phyloP scores from a whole-genome alignment of 2,888 invertebrate species.

The Cantharis lateralis region DNA sequence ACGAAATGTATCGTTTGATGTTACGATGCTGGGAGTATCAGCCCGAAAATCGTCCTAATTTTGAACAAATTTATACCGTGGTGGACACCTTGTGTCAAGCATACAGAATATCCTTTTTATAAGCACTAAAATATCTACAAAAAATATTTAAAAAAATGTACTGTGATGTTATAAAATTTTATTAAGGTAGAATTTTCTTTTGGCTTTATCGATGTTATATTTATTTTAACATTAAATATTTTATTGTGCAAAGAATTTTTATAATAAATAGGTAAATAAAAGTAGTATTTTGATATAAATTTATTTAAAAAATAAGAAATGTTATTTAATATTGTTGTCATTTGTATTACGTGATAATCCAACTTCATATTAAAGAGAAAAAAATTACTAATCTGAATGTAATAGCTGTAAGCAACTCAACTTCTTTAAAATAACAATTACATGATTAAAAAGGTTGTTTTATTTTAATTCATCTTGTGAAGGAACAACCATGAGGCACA shows the following conservation, averaged over 20 bases:
- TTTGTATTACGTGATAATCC: background rate
- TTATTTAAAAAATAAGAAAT: background rate
- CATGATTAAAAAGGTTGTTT: background rate
- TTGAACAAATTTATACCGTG: conserved; percentile 82
- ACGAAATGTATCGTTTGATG: conserved; percentile 90
- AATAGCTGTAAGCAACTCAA: background rate
- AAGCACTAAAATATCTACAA: conserved; percentile 13
- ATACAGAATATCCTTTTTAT: conserved; percentile 50
- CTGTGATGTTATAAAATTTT: conserved; percentile 21
- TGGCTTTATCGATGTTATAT: conserved; percentile 7
- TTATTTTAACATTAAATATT: conserved; percentile 1
- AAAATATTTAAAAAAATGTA: conserved; percentile 6
- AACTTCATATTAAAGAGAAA: background rate
- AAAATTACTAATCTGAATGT: background rate
- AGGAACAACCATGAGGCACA: no score
- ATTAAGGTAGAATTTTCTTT: conserved; percentile 9
- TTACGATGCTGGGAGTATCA: conserved; percentile 93
- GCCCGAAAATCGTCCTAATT: conserved; percentile 89
- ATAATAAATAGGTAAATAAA: background rate
- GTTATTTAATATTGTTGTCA: background rate
- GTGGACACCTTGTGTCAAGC: conserved; percentile 66
- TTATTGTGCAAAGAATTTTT: background rate
- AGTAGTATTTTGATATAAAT: background rate
- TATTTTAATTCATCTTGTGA: background rate
- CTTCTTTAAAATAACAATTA: background rate